Evolutionary conservation across 2,888 invertebrate species (phyloP), one percentile per base, ranked within the genome.

Genomic region (Unio delphinus): DNA sequence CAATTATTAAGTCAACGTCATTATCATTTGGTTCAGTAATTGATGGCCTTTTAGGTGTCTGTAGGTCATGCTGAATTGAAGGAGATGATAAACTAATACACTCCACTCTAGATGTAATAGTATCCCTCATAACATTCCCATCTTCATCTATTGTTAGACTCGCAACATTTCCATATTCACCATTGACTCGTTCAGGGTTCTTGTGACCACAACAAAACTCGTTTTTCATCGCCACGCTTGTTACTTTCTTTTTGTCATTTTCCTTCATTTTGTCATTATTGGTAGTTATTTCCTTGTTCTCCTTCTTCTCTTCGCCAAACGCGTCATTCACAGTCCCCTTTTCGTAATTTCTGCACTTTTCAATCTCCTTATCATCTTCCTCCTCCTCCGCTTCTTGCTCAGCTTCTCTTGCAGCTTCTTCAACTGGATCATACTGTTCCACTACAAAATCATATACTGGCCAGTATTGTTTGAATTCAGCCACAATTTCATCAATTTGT

Each of bases 391-490:
- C 69, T 30, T 69, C 66, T 54, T 75, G 68, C n/a, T 69, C 69
- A 30, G 68, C 68, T 60, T 80, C 77, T 11, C 57, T 73, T 11
- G 78, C 80, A 17, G 78, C 81, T n/a, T 79, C 79, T n/a, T 73
- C 81, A 28, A 75, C 74, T 11, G 82, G 80, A 30, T 77, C 70
- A 60, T 78, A 81, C 61, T 79, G 70, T 28, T 84, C 80, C n/a
- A 86, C 76, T 28, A 82, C 65, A 11, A 89, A 78, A 68, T 89
- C 89, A 68, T 75, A 80, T 28, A 88, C 82, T 1, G 88, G 88
- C 88, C 88, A 89, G 67, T 82, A 78, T 68, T 88, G 86, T 55
- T 83, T 83, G 75, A 85, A 89, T 55, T 82, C 82, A 8, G 81
- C 76, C 55, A 89, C 83, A 62, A 86, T 84, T 70, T 88, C 85